phyloP scores from a whole-genome alignment of 2,797 vertebrate species.

The Coluber constrictor region DNA sequence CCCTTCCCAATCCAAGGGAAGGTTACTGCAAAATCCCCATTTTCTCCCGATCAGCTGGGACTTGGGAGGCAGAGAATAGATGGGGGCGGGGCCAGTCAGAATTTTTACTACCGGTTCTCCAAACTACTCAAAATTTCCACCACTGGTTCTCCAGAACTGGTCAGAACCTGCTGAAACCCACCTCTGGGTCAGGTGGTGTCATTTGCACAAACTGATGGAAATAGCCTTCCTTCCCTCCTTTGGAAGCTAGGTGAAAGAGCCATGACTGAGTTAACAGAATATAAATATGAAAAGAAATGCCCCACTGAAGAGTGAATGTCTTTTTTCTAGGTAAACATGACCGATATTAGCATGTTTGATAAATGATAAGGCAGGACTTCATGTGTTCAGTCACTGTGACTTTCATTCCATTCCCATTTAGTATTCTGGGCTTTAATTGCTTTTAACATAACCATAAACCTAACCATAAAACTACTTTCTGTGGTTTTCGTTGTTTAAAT shows the following conservation, averaged over 20 bases:
- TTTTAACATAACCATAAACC: neutral
- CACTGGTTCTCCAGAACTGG: too few species aligned
- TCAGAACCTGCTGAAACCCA: too few species aligned
- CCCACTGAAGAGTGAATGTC: neutral
- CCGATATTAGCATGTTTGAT: neutral
- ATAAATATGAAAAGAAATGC: neutral
- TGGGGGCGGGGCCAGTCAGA: too few species aligned
- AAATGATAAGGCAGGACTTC: neutral
- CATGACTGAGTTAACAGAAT: neutral
- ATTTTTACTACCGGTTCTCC: too few species aligned
- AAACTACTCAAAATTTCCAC: too few species aligned
- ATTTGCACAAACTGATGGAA: neutral
- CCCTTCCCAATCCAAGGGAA: too few species aligned
- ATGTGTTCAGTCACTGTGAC: neutral
- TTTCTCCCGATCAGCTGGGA: too few species aligned
- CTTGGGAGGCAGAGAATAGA: too few species aligned
- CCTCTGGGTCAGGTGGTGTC: neutral
- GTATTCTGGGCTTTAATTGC: neutral
- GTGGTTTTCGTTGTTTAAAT: neutral
- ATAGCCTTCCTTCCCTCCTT: neutral
- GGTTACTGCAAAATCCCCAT: too few species aligned
- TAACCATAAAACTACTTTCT: neutral
- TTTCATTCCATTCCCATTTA: neutral
- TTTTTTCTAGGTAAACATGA: neutral
- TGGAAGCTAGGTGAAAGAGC: neutral